phyloP scores from a whole-genome alignment of 2,888 invertebrate genomes.

The Trichopria drosophilae region DNA sequence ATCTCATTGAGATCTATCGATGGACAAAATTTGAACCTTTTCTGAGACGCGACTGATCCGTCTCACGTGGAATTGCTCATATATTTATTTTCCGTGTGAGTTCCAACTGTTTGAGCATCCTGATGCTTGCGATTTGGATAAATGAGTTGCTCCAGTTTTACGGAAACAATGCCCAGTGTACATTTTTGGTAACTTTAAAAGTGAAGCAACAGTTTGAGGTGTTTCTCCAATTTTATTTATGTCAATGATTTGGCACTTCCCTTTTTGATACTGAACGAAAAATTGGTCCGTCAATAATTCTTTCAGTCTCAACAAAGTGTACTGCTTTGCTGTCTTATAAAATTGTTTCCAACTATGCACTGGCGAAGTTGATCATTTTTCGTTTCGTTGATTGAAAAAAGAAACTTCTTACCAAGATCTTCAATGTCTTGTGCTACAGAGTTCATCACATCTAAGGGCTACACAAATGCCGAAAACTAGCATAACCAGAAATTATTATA shows the following conservation, averaged over 20 bases:
- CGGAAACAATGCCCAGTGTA: too few species aligned
- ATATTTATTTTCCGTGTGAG: too few species aligned
- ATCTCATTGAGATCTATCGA: too few species aligned
- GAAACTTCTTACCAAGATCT: slow-evolving; percentile 26
- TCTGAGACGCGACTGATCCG: too few species aligned
- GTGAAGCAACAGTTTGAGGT: slow-evolving; percentile 27
- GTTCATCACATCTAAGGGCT: slow-evolving; percentile 30
- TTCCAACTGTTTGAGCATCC: slow-evolving; percentile 32
- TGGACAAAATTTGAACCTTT: too few species aligned
- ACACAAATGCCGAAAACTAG: slow-evolving; percentile 33
- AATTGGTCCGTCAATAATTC: slow-evolving; percentile 32
- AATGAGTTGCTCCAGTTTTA: slow-evolving; percentile 29
- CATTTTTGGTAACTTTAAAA: slow-evolving; percentile 26
- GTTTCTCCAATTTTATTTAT: slow-evolving; percentile 33
- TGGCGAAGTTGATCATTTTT: slow-evolving; percentile 31
- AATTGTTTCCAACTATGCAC: slow-evolving; percentile 30
- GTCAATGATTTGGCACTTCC: slow-evolving; percentile 32
- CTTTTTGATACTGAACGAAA: slow-evolving; percentile 28
- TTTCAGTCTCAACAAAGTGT: slow-evolving; percentile 21
- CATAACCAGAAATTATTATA: slow-evolving; percentile 30
- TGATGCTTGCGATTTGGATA: slow-evolving; percentile 28
- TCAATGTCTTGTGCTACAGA: slow-evolving; percentile 29
- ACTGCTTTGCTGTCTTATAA: slow-evolving; percentile 31
- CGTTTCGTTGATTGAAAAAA: slow-evolving; percentile 29
- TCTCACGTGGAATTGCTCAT: too few species aligned